Evolutionary conservation across 2,797 vertebrate genomes (phyloP), one percentile per base, ranked within the genome.

Genomic region (Tokudaia muenninki): DNA sequence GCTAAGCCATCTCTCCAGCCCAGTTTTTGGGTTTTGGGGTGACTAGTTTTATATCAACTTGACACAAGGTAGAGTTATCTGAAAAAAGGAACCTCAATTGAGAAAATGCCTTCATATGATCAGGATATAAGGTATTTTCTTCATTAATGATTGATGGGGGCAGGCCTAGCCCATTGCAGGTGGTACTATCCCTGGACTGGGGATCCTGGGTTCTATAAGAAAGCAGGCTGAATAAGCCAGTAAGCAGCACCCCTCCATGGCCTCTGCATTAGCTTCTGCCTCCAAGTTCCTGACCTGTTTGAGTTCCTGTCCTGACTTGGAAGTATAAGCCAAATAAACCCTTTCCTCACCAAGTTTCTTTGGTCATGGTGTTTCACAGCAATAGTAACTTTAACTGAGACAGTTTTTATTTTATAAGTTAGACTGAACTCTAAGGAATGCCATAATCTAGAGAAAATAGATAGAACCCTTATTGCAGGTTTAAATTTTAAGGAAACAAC

Each of bases 401-500:
- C 52, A 57, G 21, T 6, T 59, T 72, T 59, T 57, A 37, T 57
- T 57, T 24, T 55, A 70, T 70, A 83, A 83, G 37, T 83, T 37
- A 83, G 59, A 83, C 37, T 37, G 44, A 83, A 83, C 13, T 5
- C 41, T 84, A 84, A 65, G 41, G 41, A 31, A 50, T 86, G 61
- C 41, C 31, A 50, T 47, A 22, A 34, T 86, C 44, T 12, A 50
- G 61, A 86, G 61, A 50, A 67, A 47, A 44, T 11, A 44, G 29
- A 65, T 84, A 65, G 61, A 84, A 84, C 29, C 34, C 37, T 14
- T 22, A 84, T 61, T 52, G 17, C 61, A 34, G 17, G 34, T 17
- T 92, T 96, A 86, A 57, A 34, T 87, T 63, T 91, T 19, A 47
- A 91, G 47, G 72, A 19, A 77, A 67, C 47, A 91, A 77, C 59